Conservation (phyloP, 2,113 vertebrate genomes). For the Odontophorus gujanensis region DNA sequence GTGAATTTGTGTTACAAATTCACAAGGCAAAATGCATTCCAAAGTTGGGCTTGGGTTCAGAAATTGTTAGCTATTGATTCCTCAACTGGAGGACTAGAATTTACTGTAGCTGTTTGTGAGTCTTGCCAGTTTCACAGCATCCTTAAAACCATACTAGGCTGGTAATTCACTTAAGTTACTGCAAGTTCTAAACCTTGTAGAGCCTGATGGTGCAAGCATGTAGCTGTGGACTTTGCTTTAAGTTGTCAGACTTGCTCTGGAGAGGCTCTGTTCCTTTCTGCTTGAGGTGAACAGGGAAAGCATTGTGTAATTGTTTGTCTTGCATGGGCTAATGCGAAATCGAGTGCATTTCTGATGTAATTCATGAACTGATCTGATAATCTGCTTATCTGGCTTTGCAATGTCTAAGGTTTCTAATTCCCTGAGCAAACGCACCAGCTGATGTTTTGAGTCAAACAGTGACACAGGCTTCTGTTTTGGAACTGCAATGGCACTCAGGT, state of each 20-base stretch:
- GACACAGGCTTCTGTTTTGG: not conserved
- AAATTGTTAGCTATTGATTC: not conserved
- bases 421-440: not conserved
- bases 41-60: not conserved
- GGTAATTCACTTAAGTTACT: not conserved
- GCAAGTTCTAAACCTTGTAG: not conserved
- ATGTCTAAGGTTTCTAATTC: not conserved
- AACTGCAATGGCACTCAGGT: not conserved
- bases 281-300: not conserved
- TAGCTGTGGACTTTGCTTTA: slow-evolving; percentile 33
- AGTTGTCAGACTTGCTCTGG: not conserved
- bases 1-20: not conserved
- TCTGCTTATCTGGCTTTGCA: not conserved
- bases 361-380: not conserved
- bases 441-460: not conserved
- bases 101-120: not conserved
- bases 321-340: not conserved
- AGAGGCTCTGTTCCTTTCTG: not conserved
- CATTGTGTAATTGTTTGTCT: slow-evolving; percentile 27
- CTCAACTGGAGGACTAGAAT: not conserved
- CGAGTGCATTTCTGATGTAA: not conserved
- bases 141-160: not conserved
- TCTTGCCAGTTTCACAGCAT: not conserved
- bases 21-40: not conserved
- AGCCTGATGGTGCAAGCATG: not conserved